A percentile compares a stretch with the other conserved stretches of the same genome.
Conservation (phyloP, 2,888 invertebrate species). For the Drosophila pseudotakahashii region DNA sequence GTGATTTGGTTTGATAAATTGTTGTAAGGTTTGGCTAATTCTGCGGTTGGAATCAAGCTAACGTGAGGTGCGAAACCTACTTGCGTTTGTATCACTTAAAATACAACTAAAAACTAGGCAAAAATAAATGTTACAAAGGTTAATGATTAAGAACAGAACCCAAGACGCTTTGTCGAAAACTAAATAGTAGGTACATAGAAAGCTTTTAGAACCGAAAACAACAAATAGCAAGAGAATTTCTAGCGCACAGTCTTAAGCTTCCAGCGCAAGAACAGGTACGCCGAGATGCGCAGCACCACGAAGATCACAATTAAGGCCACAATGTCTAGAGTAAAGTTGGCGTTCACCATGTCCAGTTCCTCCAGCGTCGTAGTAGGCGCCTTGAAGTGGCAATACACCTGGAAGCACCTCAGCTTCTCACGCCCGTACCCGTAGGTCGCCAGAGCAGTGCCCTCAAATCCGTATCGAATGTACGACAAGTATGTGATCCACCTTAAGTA, state of each 20-base stretch:
- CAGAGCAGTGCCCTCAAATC: slow-evolving; percentile 97
- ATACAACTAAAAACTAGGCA: slow-evolving; percentile 36
- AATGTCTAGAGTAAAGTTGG: slow-evolving; percentile 91
- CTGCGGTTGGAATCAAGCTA: slow-evolving; percentile 21
- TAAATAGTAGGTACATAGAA: slow-evolving; percentile 55
- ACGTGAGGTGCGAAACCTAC: not conserved
- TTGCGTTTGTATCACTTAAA: slow-evolving; percentile 12
- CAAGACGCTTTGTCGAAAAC: slow-evolving; percentile 40
- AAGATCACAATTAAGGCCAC: slow-evolving; percentile 92
- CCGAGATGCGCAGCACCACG: slow-evolving; percentile 91
- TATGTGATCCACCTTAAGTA: slow-evolving; percentile 98
- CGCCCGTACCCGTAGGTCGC: slow-evolving; percentile 95
- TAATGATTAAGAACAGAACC: slow-evolving; percentile 33
- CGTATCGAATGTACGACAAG: slow-evolving; percentile 96
- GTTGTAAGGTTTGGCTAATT: slow-evolving; percentile 13
- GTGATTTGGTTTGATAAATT: slow-evolving; percentile 38
- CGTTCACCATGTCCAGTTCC: slow-evolving; percentile 93
- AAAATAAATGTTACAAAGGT: slow-evolving; percentile 18
- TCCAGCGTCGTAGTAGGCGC: slow-evolving; percentile 92
- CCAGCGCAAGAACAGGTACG: slow-evolving; percentile 94
- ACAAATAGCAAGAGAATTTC: slow-evolving; percentile 56
- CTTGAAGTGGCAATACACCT: slow-evolving; percentile 94
- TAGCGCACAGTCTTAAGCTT: slow-evolving; percentile 92
- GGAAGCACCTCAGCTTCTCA: slow-evolving; percentile 91
- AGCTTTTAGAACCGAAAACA: slow-evolving; percentile 67